These are phyloP conservation scores for Parapsyche elsis DNA, from an alignment of 1,140 invertebrate species.

Conservation along the genomic window DNA sequence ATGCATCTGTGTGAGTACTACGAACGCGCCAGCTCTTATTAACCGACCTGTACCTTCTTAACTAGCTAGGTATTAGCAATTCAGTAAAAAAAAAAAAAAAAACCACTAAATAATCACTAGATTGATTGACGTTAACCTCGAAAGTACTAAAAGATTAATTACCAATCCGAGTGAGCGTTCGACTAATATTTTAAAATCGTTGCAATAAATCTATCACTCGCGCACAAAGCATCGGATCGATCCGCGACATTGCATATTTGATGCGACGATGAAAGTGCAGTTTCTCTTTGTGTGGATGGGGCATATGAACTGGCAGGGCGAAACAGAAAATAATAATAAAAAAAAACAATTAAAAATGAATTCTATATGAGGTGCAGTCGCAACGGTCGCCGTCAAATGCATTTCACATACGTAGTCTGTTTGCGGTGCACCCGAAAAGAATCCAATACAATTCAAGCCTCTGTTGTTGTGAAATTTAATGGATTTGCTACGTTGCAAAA, in stretches of 20 bases:
- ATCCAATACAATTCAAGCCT: background rate
- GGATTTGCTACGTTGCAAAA: background rate
- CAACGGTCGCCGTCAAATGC: background rate
- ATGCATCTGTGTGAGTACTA: too few relatives aligned
- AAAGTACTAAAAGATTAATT: too few relatives aligned
- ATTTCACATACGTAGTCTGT: conserved; percentile 8
- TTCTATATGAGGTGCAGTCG: background rate
- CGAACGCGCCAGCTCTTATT: too few relatives aligned
- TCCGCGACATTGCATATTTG: background rate
- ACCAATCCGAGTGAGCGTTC: too few relatives aligned
- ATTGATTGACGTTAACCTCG: too few relatives aligned
- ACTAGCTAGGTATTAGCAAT: too few relatives aligned
- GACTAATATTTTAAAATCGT: too few relatives aligned
- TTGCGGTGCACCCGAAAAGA: background rate
- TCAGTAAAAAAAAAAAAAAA: too few relatives aligned
- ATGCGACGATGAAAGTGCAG: background rate
- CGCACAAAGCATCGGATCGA: background rate
- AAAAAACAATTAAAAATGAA: background rate
- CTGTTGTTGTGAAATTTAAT: conserved; percentile 10
- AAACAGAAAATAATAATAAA: background rate
- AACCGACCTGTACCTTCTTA: too few relatives aligned
- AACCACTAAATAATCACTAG: too few relatives aligned
- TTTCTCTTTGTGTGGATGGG: background rate
- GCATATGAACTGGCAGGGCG: background rate
- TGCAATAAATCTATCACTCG: too few relatives aligned